Percentiles rank a stretch among this genome's conserved stretches.
These are phyloP conservation scores for Lepidocyrtoides sp. DNA, from an alignment of 2,888 invertebrate genomes.

Conservation along the genomic window DNA sequence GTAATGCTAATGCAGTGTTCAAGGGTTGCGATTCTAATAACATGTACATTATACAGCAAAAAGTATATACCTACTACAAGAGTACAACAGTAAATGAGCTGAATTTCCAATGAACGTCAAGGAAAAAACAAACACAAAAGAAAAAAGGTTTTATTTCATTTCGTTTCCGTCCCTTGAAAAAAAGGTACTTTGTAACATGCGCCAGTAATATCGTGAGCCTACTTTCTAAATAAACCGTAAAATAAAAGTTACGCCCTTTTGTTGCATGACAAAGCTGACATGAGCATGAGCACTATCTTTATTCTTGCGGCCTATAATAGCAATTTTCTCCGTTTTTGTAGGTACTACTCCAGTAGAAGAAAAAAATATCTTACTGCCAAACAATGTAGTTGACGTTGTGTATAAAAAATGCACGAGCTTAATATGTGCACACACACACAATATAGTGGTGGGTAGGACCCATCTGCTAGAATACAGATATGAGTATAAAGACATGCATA, in stretches of 20 bases:
- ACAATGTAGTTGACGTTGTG: not conserved
- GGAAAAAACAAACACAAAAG: constrained; percentile 32
- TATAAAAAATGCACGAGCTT: constrained; percentile 27
- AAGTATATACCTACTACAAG: not conserved
- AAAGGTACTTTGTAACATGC: constrained; percentile 60
- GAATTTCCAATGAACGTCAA: constrained; percentile 41
- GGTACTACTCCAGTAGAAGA: not conserved
- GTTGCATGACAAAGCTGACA: constrained; percentile 77
- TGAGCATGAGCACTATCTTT: constrained; percentile 73
- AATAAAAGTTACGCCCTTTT: constrained; percentile 70
- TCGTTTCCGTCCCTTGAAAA: constrained; percentile 62
- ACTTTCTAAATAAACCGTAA: constrained; percentile 47
- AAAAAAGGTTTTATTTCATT: constrained; percentile 56
- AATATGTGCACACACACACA: not conserved
- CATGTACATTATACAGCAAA: not conserved
- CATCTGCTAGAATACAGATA: not conserved
- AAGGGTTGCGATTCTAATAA: constrained; percentile 24
- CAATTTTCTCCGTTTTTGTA: constrained; percentile 34
- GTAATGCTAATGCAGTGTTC: constrained; percentile 36
- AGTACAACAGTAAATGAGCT: not conserved
- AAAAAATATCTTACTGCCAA: not conserved
- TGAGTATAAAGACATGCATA: not conserved
- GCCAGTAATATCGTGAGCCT: constrained; percentile 58
- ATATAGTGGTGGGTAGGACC: constrained; percentile 10
- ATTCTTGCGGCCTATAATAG: constrained; percentile 21